Evolutionary conservation across 2,797 vertebrate species (phyloP), one percentile per base, ranked within the genome.

Genomic region (Cirrhinus mrigala): DNA sequence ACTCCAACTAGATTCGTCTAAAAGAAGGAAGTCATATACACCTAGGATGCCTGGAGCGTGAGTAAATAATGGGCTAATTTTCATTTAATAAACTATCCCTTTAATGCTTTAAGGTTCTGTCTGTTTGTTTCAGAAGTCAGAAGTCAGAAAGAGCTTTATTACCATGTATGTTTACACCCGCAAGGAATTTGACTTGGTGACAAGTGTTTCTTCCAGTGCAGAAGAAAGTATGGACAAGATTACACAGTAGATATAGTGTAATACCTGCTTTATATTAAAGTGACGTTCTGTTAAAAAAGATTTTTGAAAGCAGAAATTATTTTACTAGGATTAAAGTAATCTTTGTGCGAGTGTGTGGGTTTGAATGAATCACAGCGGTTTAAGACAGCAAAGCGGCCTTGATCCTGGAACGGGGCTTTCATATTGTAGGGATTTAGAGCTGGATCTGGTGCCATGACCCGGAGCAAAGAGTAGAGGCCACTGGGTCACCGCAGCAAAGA

Each of bases 391-490:
- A 29, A 44, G 52, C 27, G 2, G 80, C n/a, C 82, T 77, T 70
- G 40, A 84, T 81, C 60, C 77, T 68, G 24, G 15, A 64, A 70
- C 60, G 24, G 4, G 14, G 50, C 76, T 60, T 69, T 80, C 50
- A 84, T 84, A 87, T 87, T 75, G 40, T 80, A 33, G 27, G 64
- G 71, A 81, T 87, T 84, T 81, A 22, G 29, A 60, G 71, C 48
- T 62, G 11, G 33, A 85, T 84, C 62, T 87, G 64, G 71, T 81
- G 86, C 64, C 22, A 22, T 82, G 87, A 66, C 64, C 66, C 71
- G n/a, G 50, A 85, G 70, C 77, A 60, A 73, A 64, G 54, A 8
- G 69, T 24, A 52, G 4, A 16, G 27, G 48, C 52, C 66, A 69
- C 50, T 70, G 83, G 48, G 58, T 83, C 48, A 78, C 54, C 62